Base-by-base conservation (phyloP, 37 sponge, comb jelly and placozoan genomes). In the Corticium candelabrum region DNA sequence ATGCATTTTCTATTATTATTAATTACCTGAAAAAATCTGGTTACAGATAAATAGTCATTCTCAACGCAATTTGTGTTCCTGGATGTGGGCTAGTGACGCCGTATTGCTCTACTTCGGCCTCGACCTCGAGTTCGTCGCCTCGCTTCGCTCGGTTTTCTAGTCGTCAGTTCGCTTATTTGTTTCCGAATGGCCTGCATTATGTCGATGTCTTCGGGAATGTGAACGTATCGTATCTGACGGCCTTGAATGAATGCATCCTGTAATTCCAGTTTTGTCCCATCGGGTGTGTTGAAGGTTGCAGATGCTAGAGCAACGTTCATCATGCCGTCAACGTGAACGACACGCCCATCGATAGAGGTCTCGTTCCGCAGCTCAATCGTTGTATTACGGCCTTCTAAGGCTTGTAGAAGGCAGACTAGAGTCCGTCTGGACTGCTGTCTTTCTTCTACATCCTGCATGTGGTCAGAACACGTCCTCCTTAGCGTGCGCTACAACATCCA, bases 211-310 rank as follows among this genome's bases (percentile, higher is more conserved):
- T 21, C 21, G 15, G 62, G 62, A 27, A 50, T 50, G 62, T 50
- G 62, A 50, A 50, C 62, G 62, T 50, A 50, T 50, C 62, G 62
- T 50, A 50, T 50, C 62, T 50, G 62, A 21, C 62, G 62, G 21
- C 62, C 62, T 11, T 50, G 62, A 11, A 50, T 21, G n/a, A n/a
- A n/a, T n/a, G n/a, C n/a, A n/a, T n/a, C n/a, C n/a, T n/a, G n/a
- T n/a, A n/a, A n/a, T 21, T 11, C 21, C 11, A 50, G 21, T 21
- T 11, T 50, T 21, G 62, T 21, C 15, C 21, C 15, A 11, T 11
- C 11, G 15, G 62, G 62, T 11, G 62, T 50, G 15, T 11, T 27
- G 15, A 21, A 50, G 15, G 62, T 27, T 21, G 62, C 15, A 11
- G 62, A 50, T 21, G 62, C 15, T 21, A 50, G 62, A 21, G 15